Conservation (phyloP, 92 coral and sea anemone genomes). For the Parazoanthus swiftii region DNA sequence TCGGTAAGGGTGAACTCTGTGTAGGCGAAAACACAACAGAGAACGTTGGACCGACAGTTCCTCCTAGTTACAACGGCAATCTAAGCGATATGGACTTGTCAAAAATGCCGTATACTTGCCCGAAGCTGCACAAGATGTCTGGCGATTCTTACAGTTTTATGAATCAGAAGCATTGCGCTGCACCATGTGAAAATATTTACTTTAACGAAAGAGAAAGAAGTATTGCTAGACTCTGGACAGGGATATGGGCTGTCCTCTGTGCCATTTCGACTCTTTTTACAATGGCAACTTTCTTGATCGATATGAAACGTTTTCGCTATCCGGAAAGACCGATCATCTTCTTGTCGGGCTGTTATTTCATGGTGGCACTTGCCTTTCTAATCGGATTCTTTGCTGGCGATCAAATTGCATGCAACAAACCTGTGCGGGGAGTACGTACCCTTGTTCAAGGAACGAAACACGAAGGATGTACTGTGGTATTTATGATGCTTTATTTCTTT, state of each 20-base stretch:
- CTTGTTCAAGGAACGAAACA: constrained; percentile 96
- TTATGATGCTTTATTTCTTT: constrained; percentile 96
- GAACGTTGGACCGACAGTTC: constrained; percentile 4
- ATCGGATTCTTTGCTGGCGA: constrained; percentile 93
- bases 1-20: constrained; percentile 64
- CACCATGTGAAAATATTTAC: constrained; percentile 89
- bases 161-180: constrained; percentile 80
- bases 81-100: constrained; percentile 44
- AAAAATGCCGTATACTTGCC: constrained; percentile 71
- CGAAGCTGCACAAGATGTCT: constrained; percentile 70
- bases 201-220: constrained; percentile 77
- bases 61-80: neutral
- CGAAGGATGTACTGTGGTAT: constrained; percentile 94
- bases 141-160: constrained; percentile 88
- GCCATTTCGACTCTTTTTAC: constrained; percentile 90
- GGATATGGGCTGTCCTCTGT: constrained; percentile 91
- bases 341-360: constrained; percentile 95
- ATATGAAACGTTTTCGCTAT: constrained; percentile 95
- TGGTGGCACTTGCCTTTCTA: constrained; percentile 90
- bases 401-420: constrained; percentile 80
- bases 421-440: constrained; percentile 56
- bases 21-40: constrained; percentile 78
- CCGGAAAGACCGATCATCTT: constrained; percentile 98
- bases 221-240: constrained; percentile 95
- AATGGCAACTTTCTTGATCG: constrained; percentile 85